Conservation (phyloP, 1,140 invertebrate genomes). For the Drosophila pachea region DNA sequence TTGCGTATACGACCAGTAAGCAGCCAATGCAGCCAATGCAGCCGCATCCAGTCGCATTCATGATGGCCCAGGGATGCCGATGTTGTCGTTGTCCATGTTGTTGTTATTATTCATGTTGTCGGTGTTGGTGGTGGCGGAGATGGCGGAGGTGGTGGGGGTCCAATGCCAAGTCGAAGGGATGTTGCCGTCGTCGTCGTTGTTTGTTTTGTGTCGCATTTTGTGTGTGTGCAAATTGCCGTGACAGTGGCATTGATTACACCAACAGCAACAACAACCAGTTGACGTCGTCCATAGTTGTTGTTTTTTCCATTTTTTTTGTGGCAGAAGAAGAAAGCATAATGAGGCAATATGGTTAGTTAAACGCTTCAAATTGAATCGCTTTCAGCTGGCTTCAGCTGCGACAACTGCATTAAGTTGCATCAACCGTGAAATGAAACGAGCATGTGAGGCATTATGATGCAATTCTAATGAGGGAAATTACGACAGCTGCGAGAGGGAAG, state of each 20-base stretch:
- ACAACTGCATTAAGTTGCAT: slow-evolving; percentile 32
- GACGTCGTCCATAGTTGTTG: slow-evolving; percentile 5
- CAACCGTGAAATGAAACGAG: slow-evolving; percentile 25
- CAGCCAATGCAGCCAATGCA: slow-evolving; percentile 4
- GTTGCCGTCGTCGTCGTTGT: slow-evolving; percentile 39
- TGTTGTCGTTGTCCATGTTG: slow-evolving; percentile 34
- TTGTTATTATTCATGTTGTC: slow-evolving; percentile 43
- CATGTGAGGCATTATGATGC: neutral
- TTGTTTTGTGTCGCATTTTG: slow-evolving; percentile 71
- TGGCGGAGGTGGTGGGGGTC: slow-evolving; percentile 69
- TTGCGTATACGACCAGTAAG: slow-evolving; percentile 33
- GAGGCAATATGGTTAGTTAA: slow-evolving; percentile 77
- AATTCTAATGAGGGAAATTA: neutral
- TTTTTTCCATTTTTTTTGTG: slow-evolving; percentile 26
- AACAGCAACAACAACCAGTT: slow-evolving; percentile 38
- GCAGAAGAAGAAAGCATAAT: slow-evolving; percentile 56
- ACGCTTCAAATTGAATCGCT: slow-evolving; percentile 70
- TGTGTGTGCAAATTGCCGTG: slow-evolving; percentile 74
- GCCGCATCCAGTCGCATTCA: slow-evolving; percentile 59
- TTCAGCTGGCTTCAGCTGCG: slow-evolving; percentile 38
- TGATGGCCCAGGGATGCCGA: slow-evolving; percentile 55
- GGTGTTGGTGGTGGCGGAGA: slow-evolving; percentile 48
- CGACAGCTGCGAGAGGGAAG: no score
- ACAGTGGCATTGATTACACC: slow-evolving; percentile 75
- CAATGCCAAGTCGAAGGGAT: slow-evolving; percentile 66